Evolutionary conservation across 2,797 vertebrate species (phyloP).

Genomic region (Bryconaethiops microstoma): DNA sequence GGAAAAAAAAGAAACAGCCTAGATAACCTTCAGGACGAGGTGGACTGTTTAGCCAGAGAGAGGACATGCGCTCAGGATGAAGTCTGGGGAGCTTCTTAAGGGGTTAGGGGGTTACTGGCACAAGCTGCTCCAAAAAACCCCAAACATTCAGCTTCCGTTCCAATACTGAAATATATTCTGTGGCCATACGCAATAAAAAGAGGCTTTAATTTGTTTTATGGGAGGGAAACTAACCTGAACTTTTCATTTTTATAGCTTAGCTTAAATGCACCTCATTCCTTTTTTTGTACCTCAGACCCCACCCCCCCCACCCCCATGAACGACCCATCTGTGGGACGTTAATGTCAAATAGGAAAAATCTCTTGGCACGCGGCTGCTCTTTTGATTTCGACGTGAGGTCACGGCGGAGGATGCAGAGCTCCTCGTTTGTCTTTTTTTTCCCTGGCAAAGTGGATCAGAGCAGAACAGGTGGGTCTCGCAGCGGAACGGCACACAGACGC

Average conservation of each 20-base stretch:
- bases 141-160: constrained; percentile 13
- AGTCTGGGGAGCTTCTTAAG: constrained; percentile 13
- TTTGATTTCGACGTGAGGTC: constrained; percentile 38
- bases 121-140: neutral
- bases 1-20: neutral
- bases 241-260: constrained; percentile 33
- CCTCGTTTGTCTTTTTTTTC: constrained; percentile 42
- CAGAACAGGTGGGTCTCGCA: constrained; percentile 61
- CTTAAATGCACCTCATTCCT: constrained; percentile 1
- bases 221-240: neutral
- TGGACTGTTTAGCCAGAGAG: constrained; percentile 13
- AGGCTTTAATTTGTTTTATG: neutral
- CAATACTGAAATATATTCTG: neutral
- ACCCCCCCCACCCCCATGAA: too few relatives aligned
- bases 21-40: constrained; percentile 39
- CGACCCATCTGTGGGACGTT: constrained; percentile 35
- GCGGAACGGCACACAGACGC: constrained; percentile 46
- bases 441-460: constrained; percentile 39
- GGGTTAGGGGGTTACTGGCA: constrained; percentile 5
- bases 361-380: constrained; percentile 28
- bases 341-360: constrained; percentile 35
- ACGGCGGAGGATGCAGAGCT: constrained; percentile 27
- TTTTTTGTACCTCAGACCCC: neutral
- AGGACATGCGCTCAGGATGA: constrained; percentile 1
- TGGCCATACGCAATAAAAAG: neutral